Conservation (phyloP, 2,888 invertebrate species). For the Buathra laborator region DNA sequence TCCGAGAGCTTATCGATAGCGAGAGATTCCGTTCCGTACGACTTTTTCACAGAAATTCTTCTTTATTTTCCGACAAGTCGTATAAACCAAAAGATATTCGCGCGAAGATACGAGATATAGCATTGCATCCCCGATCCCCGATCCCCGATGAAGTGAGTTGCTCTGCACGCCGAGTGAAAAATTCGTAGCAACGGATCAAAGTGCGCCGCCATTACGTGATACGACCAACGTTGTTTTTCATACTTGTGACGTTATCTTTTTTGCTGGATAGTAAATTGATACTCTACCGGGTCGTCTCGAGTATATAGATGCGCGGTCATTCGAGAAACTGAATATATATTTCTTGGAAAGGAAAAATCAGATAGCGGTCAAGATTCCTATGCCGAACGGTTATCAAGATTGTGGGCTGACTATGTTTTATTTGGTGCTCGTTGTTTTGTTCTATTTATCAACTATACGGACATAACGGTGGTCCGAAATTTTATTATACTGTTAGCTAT, state of each 20-base stretch:
- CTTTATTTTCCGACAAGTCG: slow-evolving; percentile 19
- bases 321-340: slow-evolving; percentile 1
- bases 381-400: neutral
- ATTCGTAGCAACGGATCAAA: slow-evolving; percentile 29
- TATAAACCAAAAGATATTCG: slow-evolving; percentile 32
- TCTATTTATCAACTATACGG: slow-evolving; percentile 5
- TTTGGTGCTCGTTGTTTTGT: neutral
- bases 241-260: slow-evolving; percentile 45
- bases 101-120: slow-evolving; percentile 23
- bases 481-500: too few species aligned
- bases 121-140: neutral
- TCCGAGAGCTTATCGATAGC: slow-evolving; percentile 9
- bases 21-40: neutral
- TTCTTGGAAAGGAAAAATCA: neutral
- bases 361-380: neutral
- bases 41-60: slow-evolving; percentile 18
- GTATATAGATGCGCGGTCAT: neutral
- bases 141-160: slow-evolving; percentile 7
- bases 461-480: neutral
- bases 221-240: slow-evolving; percentile 59
- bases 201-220: slow-evolving; percentile 16
- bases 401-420: neutral
- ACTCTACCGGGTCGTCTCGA: neutral
- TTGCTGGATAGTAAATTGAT: slow-evolving; percentile 53
- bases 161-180: slow-evolving; percentile 46